Evolutionary conservation across 2,113 vertebrate genomes (phyloP).

Genomic region (Felis chaus): DNA sequence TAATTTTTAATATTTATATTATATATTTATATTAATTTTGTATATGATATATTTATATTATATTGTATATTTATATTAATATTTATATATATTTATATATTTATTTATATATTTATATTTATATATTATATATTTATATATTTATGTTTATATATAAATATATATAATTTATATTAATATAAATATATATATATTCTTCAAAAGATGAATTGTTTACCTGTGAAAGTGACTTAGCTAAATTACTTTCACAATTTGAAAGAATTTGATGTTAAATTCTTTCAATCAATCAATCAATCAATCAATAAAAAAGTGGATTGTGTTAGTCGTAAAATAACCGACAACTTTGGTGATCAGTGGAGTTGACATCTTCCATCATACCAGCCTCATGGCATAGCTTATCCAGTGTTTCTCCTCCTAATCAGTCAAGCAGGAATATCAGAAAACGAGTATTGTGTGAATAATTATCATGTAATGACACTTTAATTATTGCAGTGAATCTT

Average conservation of each 20-base stretch:
- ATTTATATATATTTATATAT: no score
- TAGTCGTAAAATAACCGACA: neutral
- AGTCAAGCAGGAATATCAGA: neutral
- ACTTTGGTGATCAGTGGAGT: neutral
- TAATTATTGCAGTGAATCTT: neutral
- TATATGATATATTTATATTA: no score
- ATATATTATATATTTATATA: no score
- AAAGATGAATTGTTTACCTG: neutral
- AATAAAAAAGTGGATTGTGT: neutral
- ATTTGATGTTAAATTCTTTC: neutral
- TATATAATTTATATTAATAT: no score
- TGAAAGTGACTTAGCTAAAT: neutral
- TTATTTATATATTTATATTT: no score
- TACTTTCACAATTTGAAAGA: neutral
- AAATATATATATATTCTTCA: no score
- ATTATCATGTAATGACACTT: neutral
- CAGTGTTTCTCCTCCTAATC: neutral
- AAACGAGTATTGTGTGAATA: neutral
- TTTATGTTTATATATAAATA: no score
- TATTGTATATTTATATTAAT: no score
- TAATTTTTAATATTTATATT: no score
- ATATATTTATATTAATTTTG: no score
- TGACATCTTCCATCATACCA: neutral
- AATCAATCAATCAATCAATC: no score
- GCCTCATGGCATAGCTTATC: neutral